Evolutionary conservation across 2,797 vertebrate genomes (phyloP), one percentile per base, ranked within the genome.

Genomic region (Pteronotus mesoamericanus): DNA sequence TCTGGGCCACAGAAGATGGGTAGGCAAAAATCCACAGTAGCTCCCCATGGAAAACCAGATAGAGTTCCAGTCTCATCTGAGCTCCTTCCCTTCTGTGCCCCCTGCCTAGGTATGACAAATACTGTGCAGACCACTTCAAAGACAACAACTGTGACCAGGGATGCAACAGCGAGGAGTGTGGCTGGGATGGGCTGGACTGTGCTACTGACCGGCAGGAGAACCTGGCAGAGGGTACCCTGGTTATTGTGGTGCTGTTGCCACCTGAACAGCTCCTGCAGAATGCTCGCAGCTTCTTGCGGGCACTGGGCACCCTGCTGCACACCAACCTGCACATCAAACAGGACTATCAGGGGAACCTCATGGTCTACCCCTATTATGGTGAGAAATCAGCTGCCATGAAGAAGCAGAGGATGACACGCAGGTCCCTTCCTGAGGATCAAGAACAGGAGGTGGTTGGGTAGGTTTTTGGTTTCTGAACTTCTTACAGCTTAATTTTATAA

Each of bases 161-260:
- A 88, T 99, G 99, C 97, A 98, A 99, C 96, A 99, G 98, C 0
- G 99, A 99, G 97, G 99, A 99, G 68, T 99, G 99, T 9, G 99
- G 99, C 97, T 99, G 99, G 99, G 99, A 99, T 0, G 99, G 99
- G 26, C 98, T 99, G 97, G 99, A 99, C 98, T 99, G 99, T 19
- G 99, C 99, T 0, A 39, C 39, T 0, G 98, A 99, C 94, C 98
- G 95, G 15, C 98, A 99, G 0, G 95, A 99, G 91, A 98, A 99
- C 90, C 93, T 99, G 97, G 99, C 98, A 0, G 98, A 98, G 0
- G 99, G 99, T 19, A 99, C 98, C 1, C 98, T 99, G 34, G 97
- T 99, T n/a, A 98, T 99, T 0, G 99, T 99, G 97, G 99, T 99
- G 26, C 98, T 99, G 69, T 98, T 99, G 98, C 99, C 99, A n/a